Conservation (phyloP, 2,888 invertebrate species). For the Serripes groenlandicus region DNA sequence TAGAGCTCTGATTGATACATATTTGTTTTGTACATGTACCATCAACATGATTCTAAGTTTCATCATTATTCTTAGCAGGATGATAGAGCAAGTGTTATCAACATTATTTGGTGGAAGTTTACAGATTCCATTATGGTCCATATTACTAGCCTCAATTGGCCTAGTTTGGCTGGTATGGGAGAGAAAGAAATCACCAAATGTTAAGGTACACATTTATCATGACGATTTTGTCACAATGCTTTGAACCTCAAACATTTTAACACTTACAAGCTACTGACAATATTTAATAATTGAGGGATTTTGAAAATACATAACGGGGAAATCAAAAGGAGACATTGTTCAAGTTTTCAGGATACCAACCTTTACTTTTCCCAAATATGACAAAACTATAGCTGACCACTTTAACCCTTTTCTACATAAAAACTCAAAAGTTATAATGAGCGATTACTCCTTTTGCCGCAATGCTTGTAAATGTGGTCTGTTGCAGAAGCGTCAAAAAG, state of each 20-base stretch:
- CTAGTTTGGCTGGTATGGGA: conserved; percentile 63
- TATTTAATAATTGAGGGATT: no score
- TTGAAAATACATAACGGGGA: no score
- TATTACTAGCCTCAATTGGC: conserved; percentile 60
- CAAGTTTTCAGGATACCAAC: no score
- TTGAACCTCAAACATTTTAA: no score
- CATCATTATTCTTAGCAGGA: conserved; percentile 20
- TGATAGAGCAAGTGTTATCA: conserved; percentile 69
- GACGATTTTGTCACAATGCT: no score
- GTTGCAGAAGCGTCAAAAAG: neutral
- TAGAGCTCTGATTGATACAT: no score
- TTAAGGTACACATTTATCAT: neutral
- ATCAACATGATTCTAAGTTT: neutral
- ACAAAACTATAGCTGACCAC: no score
- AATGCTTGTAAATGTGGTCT: neutral
- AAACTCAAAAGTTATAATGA: neutral
- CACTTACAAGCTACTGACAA: no score
- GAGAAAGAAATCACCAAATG: conserved; percentile 30
- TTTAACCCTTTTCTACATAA: neutral
- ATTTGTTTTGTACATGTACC: no score
- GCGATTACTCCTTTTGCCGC: neutral
- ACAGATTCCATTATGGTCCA: conserved; percentile 71
- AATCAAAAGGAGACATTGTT: no score
- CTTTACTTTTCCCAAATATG: no score
- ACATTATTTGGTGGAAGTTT: conserved; percentile 58